Base-by-base conservation (phyloP, 2,888 invertebrate genomes). In the Hesperia comma region DNA sequence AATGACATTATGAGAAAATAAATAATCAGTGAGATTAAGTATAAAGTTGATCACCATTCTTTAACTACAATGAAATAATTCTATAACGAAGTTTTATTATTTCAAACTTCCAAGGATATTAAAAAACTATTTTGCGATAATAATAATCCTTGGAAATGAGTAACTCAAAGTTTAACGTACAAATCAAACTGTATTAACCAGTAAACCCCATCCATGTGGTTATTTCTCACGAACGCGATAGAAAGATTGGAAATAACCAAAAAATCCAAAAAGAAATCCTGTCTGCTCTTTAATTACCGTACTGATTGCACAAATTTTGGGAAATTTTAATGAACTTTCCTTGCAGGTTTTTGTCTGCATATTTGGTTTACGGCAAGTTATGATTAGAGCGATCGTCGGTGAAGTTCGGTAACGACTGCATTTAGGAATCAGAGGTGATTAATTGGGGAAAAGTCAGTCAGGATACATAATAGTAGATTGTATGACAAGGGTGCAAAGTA, bases 321-420 rank as follows among this genome's bases (percentile, higher is more conserved):
- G 15, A 51, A 62, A 62, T 43, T 62, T 54, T 55, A 62, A 62
- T 61, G 61, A 61, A 61, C 53, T 61, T 54, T 54, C 51, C 40
- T 40, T 41, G 40, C n/a, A 14, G 62, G 32, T 41, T 21, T 8
- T 61, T 41, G 26, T 15, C n/a, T 62, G 2, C 37, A 17, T 41
- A 8, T 62, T 62, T 43, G 43, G 12, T 10, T 49, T 46, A 43
- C 26, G 43, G n/a, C 43, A 8, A 19, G 2, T 46, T 46, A 43
- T 26, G 58, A 10, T 43, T 58, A 8, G n/a, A 26, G 26, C 43
- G 8, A 26, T 43, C 32, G 58, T 10, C 58, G 58, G 19, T 32
- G 12, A 43, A 43, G 46, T 46, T 60, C 14, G 32, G 17, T 46
- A 58, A 60, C 10, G 7, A 12, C 17, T 19, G 3, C 12, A 12